Conservation (phyloP, 2,888 invertebrate genomes). For the Ariolimax columbianus region DNA sequence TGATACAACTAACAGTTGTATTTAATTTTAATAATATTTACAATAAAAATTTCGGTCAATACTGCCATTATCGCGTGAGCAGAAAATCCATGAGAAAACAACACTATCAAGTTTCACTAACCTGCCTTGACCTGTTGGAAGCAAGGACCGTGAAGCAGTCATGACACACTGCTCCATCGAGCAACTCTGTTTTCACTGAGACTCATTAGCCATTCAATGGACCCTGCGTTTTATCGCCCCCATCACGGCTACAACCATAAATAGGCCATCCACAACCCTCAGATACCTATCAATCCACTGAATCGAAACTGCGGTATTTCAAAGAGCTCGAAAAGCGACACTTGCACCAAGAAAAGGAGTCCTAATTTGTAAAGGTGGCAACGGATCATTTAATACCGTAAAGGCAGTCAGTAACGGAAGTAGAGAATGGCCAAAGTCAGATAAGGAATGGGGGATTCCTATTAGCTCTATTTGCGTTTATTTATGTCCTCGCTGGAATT, state of each 20-base stretch:
- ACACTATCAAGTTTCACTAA: background rate
- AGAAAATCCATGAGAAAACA: background rate
- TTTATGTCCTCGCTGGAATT: background rate
- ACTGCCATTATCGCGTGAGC: background rate
- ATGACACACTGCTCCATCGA: background rate
- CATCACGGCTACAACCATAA: background rate
- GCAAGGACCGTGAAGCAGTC: background rate
- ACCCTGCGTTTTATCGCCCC: background rate
- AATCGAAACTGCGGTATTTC: background rate
- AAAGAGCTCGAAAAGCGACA: background rate
- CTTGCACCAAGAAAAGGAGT: background rate
- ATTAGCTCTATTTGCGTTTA: background rate
- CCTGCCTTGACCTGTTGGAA: background rate
- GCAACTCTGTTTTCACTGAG: slow-evolving; percentile 28
- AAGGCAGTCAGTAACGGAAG: background rate
- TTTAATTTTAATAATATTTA: too few species aligned
- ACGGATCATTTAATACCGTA: background rate
- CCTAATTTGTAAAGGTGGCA: background rate
- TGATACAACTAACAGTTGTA: too few species aligned
- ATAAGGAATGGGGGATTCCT: background rate
- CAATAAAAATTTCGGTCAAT: background rate
- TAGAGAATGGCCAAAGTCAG: background rate
- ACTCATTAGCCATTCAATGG: slow-evolving; percentile 34
- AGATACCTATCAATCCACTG: slow-evolving; percentile 13
- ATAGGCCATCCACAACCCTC: background rate